These are phyloP conservation scores for Vimba vimba DNA, from an alignment of 2,113 vertebrate species.

Conservation along the genomic window DNA sequence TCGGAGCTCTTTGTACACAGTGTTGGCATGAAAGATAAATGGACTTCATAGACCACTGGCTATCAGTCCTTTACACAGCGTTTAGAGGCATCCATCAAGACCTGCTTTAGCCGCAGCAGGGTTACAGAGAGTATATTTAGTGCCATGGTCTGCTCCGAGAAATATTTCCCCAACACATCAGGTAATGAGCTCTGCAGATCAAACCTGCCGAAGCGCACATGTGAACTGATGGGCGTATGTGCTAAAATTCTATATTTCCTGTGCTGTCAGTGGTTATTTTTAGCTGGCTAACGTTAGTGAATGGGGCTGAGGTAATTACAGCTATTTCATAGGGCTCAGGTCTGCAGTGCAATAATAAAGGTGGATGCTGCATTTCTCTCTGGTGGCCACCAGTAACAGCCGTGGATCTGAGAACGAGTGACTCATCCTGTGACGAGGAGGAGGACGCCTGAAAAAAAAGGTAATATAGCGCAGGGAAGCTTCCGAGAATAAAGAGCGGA, in stretches of 20 bases:
- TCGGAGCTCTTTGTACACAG: constrained; percentile 59
- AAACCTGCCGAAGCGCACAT: constrained; percentile 22
- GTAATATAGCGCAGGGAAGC: constrained; percentile 1
- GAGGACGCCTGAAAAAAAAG: constrained; percentile 5
- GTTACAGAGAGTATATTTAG: constrained; percentile 32
- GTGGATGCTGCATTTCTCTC: constrained; percentile 22
- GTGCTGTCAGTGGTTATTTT: constrained; percentile 59
- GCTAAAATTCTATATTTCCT: constrained; percentile 27
- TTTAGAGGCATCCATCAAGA: constrained; percentile 59
- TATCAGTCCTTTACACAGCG: constrained; percentile 46
- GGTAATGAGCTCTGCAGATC: constrained; percentile 16
- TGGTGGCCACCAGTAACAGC: background rate
- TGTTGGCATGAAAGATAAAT: constrained; percentile 60
- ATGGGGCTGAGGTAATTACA: constrained; percentile 67
- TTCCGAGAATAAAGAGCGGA: constrained; percentile 7
- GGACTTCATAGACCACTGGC: constrained; percentile 60
- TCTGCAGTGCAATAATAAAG: constrained; percentile 31
- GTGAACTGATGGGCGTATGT: constrained; percentile 22
- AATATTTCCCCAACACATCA: constrained; percentile 26
- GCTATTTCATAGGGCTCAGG: constrained; percentile 59
- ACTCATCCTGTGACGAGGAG: constrained; percentile 35
- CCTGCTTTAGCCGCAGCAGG: constrained; percentile 53
- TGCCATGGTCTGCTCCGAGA: background rate
- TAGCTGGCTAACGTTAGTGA: constrained; percentile 62
- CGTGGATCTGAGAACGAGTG: constrained; percentile 6